Evolutionary conservation across 1,140 invertebrate species (phyloP), one percentile per base, ranked within the genome.

Genomic region (Procambarus clarkii): DNA sequence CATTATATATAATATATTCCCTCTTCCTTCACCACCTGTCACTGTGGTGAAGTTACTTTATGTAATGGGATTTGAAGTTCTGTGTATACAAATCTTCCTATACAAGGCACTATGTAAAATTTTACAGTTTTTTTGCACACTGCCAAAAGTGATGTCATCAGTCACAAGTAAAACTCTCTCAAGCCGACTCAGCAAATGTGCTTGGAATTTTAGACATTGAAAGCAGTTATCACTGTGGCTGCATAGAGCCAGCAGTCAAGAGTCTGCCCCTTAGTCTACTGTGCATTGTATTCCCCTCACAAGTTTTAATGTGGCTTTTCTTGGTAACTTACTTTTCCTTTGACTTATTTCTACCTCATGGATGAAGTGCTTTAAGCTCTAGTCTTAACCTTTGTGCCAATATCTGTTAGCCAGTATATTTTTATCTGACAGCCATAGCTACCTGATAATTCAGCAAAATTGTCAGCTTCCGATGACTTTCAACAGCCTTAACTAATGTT

Each of bases 381-480:
- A 74, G 69, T 74, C 69, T 34, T 74, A 34, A 74, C 69, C 24
- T 74, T 74, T 34, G 69, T 74, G 69, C 69, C 69, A 74, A 74
- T 34, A 34, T 7, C n/a, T 24, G 1, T 74, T 34, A 34, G 21
- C 34, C 24, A 21, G 24, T 34, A 24, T 34, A 18, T 74, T 34
- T 74, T 74, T 34, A 34, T 34, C 24, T 9, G 4, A 74, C 7
- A 74, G 69, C 21, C n/a, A 34, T 74, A 74, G 5, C n/a, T 1
- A 34, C 15, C 11, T 7, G 2, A 64, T 54, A 54, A 13, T 5
- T 34, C 8, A 54, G 50, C 8, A 54, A 54, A 9, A 54, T 9
- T 54, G 50, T 9, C 8, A 54, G 50, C 4, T 4, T 13, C 13
- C 34, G 34, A 58, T 18, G 18, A 64, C 21, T 2, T 18, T 64